Base-by-base conservation (phyloP, 2,888 invertebrate species). In the Heterodera filipjevi region DNA sequence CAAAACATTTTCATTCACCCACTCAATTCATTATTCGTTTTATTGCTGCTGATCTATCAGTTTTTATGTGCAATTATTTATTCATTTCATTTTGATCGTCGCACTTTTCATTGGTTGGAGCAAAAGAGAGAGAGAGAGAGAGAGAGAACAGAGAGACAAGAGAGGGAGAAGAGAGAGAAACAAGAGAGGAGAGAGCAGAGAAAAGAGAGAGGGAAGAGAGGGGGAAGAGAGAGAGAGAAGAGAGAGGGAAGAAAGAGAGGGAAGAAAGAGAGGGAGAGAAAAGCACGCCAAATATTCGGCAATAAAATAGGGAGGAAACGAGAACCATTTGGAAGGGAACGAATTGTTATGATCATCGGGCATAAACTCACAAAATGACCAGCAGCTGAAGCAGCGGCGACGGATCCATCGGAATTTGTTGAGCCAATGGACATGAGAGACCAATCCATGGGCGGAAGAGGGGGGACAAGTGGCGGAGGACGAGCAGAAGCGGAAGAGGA, bases 371-470 rank as follows among this genome's bases (percentile, higher is more conserved):
- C 59, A 59, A 59, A 59, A 59, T 59, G 59, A 10, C n/a, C 59
- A 27, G 59, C 59, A 6, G 75, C 44, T 44, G 44, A 5, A 5
- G 44, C 44, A 5, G 44, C 44, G 8, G 19, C 53, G 19, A 22
- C 53, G 22, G 75, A 75, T 10, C 44, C 66, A 32, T 39, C 75
- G 27, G 75, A 75, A 64, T 64, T 75, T 35, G 79, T 74, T 3
- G 81, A 81, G 8, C 66, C 76, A 14, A 79, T 77, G 32, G 81
- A 81, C 81, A 81, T 81, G 68, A 81, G 46, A 76, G 74, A 74
- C 68, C 79, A 74, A 66, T 81, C 79, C 80, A 80, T 80, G 5
- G 68, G 39, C 12, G 68, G 39, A 33, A 66, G 68, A 14, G 79
- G 66, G 32, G 44, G 46, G 77, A n/a, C 53, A 19, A 49, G 44